Base-by-base conservation (phyloP, 2,797 vertebrate species). In the Tadarida brasiliensis region DNA sequence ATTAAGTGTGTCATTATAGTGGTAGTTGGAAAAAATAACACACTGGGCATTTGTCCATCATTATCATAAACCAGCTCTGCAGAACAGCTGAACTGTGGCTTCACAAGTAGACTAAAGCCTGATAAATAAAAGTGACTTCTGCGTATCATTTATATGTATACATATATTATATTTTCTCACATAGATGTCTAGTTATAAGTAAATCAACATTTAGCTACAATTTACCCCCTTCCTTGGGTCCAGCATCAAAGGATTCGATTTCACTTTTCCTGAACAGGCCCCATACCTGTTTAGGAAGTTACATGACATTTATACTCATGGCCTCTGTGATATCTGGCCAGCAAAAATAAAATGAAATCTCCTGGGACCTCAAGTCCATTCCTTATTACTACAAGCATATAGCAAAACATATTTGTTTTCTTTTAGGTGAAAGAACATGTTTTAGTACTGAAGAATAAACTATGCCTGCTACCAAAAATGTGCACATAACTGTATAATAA, bases 71-170 rank as follows among this genome's bases (percentile, higher is more conserved):
- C 35, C 80, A 80, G 68, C 15, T 65, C 85, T 86, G 51, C 3
- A 22, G 67, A 85, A 35, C 49, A 70, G 87, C 49, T 91, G 59
- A 73, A 80, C 47, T 54, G 57, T 76, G 84, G 86, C 77, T 84
- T 76, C 16, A 16, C n/a, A 11, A 68, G 35, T 56, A 59, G 81
- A 84, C 94, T 24, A 86, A 49, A 95, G 70, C 26, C 86, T 76
- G 84, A 49, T 84, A 84, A 95, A 97, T 51, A 20, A 94, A 74
- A 91, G 90, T 87, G 94, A 95, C 33, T 87, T 91, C 91, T 84
- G 87, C 19, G 68, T 90, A 73, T 91, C 84, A 94, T 59, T 87
- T 71, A 54, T 61, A 78, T 56, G 82, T 84, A 56, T 94, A 93
- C 63, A 92, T 74, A 68, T 65, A 78, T 78, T 91, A 89, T 51